phyloP scores from a whole-genome alignment of 2,888 invertebrate genomes.

The Diaphora mendica region DNA sequence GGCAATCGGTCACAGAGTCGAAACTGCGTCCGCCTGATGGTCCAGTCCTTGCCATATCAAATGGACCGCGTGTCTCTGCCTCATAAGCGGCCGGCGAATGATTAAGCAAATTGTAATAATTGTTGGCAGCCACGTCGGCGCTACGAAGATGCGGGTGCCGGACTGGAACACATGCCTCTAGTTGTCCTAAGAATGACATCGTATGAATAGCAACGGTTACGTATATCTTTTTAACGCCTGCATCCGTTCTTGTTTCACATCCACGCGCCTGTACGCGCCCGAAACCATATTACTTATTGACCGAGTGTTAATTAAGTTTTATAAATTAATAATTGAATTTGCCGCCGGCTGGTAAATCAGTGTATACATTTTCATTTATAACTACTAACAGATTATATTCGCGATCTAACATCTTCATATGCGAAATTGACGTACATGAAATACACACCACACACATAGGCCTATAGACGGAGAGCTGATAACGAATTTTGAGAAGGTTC shows the following conservation, averaged over 20 bases:
- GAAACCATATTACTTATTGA: slow-evolving; percentile 44
- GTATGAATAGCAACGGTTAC: slow-evolving; percentile 63
- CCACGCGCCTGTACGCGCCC: slow-evolving; percentile 78
- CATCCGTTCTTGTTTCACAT: slow-evolving; percentile 58
- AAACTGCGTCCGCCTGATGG: slow-evolving; percentile 79
- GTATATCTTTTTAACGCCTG: slow-evolving; percentile 38
- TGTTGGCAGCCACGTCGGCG: slow-evolving; percentile 83
- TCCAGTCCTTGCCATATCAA: slow-evolving; percentile 67
- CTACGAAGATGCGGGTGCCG: slow-evolving; percentile 81
- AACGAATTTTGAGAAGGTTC: no score
- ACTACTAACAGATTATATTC: neutral
- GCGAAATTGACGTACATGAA: slow-evolving; percentile 1
- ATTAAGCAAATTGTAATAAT: slow-evolving; percentile 86
- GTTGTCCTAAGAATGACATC: slow-evolving; percentile 85
- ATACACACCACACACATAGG: neutral
- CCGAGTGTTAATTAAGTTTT: neutral
- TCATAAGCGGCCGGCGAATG: slow-evolving; percentile 81
- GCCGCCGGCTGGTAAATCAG: slow-evolving; percentile 19
- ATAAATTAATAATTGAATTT: slow-evolving; percentile 5
- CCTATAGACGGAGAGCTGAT: no score
- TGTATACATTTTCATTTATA: slow-evolving; percentile 16
- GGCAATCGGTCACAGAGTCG: slow-evolving; percentile 82
- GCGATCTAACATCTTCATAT: neutral
- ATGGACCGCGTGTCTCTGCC: slow-evolving; percentile 71
- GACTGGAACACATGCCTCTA: slow-evolving; percentile 83